These are phyloP conservation scores for Enteromius unitaeniatus DNA, from an alignment of 2,797 vertebrate genomes.

Conservation along the genomic window DNA sequence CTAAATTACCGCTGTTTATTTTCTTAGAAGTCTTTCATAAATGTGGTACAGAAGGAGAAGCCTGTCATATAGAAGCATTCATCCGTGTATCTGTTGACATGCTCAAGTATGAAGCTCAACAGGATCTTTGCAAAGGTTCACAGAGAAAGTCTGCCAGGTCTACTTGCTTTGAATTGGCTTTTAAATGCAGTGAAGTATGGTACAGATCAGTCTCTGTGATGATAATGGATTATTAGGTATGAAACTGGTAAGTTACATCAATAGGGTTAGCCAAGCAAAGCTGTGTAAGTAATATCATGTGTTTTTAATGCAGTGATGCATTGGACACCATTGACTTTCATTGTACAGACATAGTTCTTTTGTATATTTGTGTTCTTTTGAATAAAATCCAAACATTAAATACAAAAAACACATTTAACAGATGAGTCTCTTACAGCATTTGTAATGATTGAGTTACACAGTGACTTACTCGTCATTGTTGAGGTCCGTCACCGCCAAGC, in stretches of 20 bases:
- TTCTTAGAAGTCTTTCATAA: not conserved
- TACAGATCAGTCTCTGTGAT: not conserved
- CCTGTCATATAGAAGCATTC: slow-evolving; percentile 17
- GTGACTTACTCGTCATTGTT: slow-evolving; percentile 87
- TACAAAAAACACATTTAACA: not conserved
- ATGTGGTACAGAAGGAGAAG: not conserved
- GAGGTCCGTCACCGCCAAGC: slow-evolving; percentile 89
- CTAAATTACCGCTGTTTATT: not conserved
- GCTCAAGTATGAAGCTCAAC: not conserved
- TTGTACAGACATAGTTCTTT: not conserved
- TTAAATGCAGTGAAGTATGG: slow-evolving; percentile 20
- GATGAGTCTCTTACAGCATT: not conserved
- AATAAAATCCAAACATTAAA: not conserved
- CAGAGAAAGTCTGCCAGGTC: not conserved
- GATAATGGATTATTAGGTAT: not conserved
- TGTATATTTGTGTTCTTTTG: not conserved
- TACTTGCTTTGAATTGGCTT: not conserved
- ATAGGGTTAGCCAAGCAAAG: not conserved
- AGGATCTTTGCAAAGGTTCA: not conserved
- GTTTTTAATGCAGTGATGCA: not conserved
- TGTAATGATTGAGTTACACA: not conserved
- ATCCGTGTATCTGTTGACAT: not conserved
- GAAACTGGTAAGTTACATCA: not conserved
- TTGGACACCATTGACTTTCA: not conserved
- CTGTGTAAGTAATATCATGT: not conserved